Conservation (phyloP, 2,888 invertebrate genomes). For the Sinodicranocentrus sp. region DNA sequence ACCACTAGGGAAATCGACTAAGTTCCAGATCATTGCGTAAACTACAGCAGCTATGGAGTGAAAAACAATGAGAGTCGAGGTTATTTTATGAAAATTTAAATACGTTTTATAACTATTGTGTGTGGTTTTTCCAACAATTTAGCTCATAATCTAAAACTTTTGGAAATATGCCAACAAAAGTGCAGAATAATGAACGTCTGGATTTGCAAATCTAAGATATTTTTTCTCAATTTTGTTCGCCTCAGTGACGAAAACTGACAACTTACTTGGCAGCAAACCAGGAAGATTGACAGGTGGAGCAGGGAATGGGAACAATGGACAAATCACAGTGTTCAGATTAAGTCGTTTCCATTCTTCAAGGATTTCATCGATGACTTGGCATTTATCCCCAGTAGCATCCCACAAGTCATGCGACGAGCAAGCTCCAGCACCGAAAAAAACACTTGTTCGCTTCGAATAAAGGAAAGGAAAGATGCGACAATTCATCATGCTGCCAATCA, state of each 20-base stretch:
- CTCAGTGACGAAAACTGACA: slow-evolving; percentile 9
- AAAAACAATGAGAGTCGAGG: too few relatives aligned
- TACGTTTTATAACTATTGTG: slow-evolving; percentile 14
- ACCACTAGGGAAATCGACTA: slow-evolving; percentile 63
- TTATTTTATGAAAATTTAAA: background rate
- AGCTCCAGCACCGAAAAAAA: slow-evolving; percentile 72
- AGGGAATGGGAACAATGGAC: slow-evolving; percentile 73
- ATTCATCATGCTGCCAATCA: slow-evolving; percentile 68
- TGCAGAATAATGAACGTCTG: background rate
- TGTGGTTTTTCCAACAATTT: too few relatives aligned
- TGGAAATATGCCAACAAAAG: slow-evolving; percentile 20
- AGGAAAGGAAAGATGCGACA: slow-evolving; percentile 67
- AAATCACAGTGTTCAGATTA: slow-evolving; percentile 72
- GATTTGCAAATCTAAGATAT: background rate
- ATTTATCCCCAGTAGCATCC: slow-evolving; percentile 68
- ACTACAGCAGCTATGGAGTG: slow-evolving; percentile 34
- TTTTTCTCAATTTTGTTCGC: slow-evolving; percentile 1
- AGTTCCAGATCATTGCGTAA: slow-evolving; percentile 52
- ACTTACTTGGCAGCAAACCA: slow-evolving; percentile 74
- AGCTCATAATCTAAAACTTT: background rate
- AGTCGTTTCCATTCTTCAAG: slow-evolving; percentile 70
- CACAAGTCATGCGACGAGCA: slow-evolving; percentile 70
- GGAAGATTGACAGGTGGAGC: slow-evolving; percentile 72
- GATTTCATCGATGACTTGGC: slow-evolving; percentile 65
- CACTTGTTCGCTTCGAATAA: slow-evolving; percentile 67